These are phyloP conservation scores for Ailuropoda melanoleuca DNA, from an alignment of 2,113 vertebrate species.

Conservation along the genomic window DNA sequence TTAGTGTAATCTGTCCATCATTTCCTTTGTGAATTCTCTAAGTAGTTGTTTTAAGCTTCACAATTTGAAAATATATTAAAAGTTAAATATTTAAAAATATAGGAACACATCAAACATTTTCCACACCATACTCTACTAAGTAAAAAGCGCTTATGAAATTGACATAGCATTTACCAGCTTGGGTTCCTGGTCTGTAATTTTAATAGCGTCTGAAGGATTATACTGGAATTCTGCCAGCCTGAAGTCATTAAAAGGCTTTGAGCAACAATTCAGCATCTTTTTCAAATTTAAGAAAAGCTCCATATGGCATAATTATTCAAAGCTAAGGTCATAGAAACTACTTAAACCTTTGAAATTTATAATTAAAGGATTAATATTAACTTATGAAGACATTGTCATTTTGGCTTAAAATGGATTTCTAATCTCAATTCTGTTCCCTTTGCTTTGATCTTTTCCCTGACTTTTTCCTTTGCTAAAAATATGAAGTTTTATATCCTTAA, in stretches of 20 bases:
- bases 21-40: constrained; percentile 19
- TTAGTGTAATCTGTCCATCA: neutral
- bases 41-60: constrained; percentile 49
- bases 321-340: constrained; percentile 87
- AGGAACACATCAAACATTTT: constrained; percentile 70
- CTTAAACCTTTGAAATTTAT: constrained; percentile 89
- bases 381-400: constrained; percentile 87
- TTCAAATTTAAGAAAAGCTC: constrained; percentile 85
- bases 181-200: constrained; percentile 82
- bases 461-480: constrained; percentile 69
- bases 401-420: constrained; percentile 87
- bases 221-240: constrained; percentile 85
- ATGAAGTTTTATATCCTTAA: constrained; percentile 75
- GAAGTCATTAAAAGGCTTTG: constrained; percentile 85
- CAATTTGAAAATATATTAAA: constrained; percentile 21
- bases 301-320: constrained; percentile 87
- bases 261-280: constrained; percentile 87
- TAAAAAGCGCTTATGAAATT: constrained; percentile 80
- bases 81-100: constrained; percentile 63
- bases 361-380: constrained; percentile 91
- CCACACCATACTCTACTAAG: constrained; percentile 42
- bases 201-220: constrained; percentile 83
- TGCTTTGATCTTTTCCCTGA: constrained; percentile 86
- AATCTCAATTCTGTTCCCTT: constrained; percentile 83
- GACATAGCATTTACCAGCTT: constrained; percentile 82